Percentiles rank a stretch among this genome's conserved stretches.
Evolutionary conservation across 2,888 invertebrate genomes (phyloP).

Genomic region (Hemistola chrysoprasaria): DNA sequence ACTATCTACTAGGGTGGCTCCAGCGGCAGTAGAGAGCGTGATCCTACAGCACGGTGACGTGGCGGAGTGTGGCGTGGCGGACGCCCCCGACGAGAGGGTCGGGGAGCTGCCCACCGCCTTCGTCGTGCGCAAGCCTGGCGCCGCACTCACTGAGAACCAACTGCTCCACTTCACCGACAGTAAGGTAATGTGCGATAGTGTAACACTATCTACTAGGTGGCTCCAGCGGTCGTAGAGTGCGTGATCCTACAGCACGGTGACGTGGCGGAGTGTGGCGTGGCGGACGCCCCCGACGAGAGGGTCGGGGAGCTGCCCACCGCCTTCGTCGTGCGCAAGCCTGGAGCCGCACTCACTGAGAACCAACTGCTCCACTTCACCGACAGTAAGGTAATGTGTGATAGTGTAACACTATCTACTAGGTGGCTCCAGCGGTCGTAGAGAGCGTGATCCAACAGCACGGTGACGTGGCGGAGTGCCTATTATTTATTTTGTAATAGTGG

Average conservation of each 20-base stretch:
- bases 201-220: too few species aligned
- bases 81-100: conserved; percentile 85
- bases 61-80: conserved; percentile 90
- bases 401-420: too few species aligned
- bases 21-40: conserved; percentile 91
- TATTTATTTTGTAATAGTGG: too few species aligned
- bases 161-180: conserved; percentile 80
- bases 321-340: conserved; percentile 84
- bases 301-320: conserved; percentile 89
- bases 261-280: conserved; percentile 89
- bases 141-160: conserved; percentile 75
- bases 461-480: too few species aligned
- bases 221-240: conserved; percentile 92
- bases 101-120: conserved; percentile 90
- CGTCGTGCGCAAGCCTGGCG: conserved; percentile 84
- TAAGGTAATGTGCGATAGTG: too few species aligned
- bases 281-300: conserved; percentile 86
- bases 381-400: conserved; percentile 48
- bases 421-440: too few species aligned
- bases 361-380: conserved; percentile 81
- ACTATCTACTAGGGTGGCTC: too few species aligned
- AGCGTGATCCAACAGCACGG: too few species aligned
- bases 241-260: conserved; percentile 86
- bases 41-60: conserved; percentile 86
- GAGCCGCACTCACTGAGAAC: conserved; percentile 70